These are phyloP conservation scores for Microtus ochrogaster DNA, from an alignment of 2,113 vertebrate genomes.

Conservation along the genomic window DNA sequence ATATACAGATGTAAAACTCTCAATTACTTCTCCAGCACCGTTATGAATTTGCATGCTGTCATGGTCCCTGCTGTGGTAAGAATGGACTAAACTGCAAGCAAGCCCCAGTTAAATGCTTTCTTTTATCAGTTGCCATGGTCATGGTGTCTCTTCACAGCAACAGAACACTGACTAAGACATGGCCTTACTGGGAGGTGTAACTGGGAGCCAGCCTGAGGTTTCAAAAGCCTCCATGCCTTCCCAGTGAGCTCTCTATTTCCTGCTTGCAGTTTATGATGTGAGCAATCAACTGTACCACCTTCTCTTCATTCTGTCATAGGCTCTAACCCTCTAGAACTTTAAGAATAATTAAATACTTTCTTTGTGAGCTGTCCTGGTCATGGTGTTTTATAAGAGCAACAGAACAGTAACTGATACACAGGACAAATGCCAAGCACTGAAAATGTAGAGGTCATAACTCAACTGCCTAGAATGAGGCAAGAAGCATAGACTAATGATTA, in stretches of 20 bases:
- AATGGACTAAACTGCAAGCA: background rate
- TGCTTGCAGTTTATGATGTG: background rate
- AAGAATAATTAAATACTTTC: background rate
- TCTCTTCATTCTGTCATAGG: background rate
- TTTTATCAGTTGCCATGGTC: background rate
- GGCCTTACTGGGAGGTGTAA: background rate
- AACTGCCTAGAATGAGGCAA: constrained; percentile 40
- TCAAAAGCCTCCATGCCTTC: background rate
- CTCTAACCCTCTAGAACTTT: background rate
- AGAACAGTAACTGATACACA: background rate
- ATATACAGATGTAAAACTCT: background rate
- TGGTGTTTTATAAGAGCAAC: background rate
- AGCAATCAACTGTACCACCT: background rate
- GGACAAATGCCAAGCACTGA: constrained; percentile 50
- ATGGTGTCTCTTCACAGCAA: background rate
- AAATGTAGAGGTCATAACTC: constrained; percentile 58
- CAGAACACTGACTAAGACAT: background rate
- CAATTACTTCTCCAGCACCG: background rate
- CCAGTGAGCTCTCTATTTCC: background rate
- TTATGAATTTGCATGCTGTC: background rate
- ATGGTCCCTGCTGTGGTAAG: background rate
- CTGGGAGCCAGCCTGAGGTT: background rate
- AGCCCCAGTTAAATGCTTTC: background rate
- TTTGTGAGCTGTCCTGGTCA: background rate
- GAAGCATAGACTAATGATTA: constrained; percentile 30